A percentile compares a stretch with the other conserved stretches of the same genome.
Conservation (phyloP, 2,113 vertebrate species). For the Plecturocebus donacophilus region DNA sequence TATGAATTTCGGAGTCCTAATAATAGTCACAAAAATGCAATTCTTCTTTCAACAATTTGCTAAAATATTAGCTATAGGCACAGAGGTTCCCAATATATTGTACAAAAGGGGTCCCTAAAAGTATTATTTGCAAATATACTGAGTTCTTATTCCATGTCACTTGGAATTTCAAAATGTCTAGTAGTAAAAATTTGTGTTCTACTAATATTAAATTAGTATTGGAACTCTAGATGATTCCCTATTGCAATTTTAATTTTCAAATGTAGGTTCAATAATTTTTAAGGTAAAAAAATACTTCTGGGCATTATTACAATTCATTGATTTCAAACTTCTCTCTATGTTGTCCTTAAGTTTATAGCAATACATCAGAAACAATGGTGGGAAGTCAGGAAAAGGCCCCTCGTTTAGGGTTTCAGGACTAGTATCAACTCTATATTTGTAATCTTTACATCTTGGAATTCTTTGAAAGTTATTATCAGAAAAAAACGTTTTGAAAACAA, state of each 20-base stretch:
- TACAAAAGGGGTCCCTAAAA: neutral
- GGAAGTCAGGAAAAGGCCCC: neutral
- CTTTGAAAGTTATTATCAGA: neutral
- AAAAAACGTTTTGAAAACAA: neutral
- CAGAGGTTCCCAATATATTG: neutral
- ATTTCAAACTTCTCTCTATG: neutral
- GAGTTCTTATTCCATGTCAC: neutral
- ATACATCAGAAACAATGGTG: neutral
- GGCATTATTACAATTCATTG: neutral
- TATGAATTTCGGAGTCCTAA: neutral
- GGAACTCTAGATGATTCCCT: neutral
- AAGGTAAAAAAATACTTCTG: neutral
- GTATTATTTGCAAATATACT: neutral
- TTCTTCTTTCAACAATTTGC: neutral
- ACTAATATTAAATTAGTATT: neutral
- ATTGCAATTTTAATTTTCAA: neutral
- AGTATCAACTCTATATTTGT: neutral
- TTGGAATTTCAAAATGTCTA: neutral
- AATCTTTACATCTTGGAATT: neutral
- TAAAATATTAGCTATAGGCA: neutral
- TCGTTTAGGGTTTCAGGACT: neutral
- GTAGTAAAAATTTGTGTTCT: neutral
- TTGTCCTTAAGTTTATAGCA: neutral
- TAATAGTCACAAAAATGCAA: neutral
- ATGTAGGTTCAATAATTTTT: neutral